Base-by-base conservation (phyloP, 2,888 invertebrate genomes). In the Toxonevra muliebris region DNA sequence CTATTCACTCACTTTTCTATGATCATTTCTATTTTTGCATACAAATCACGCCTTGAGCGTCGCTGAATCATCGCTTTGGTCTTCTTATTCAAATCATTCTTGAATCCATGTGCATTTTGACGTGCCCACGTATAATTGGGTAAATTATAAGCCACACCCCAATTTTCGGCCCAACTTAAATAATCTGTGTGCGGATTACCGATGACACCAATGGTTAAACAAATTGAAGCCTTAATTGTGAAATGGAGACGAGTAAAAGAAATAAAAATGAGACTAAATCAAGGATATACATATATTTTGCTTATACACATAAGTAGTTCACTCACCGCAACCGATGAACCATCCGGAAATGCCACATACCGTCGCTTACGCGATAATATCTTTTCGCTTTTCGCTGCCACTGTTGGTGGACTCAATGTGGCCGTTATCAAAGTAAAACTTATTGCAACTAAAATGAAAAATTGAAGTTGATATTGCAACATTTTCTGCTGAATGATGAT, bases 81-180 rank as follows among this genome's bases (percentile, higher is more conserved):
- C 7, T 66, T 57, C 3, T 73, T 70, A 53, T 77, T 74, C 19
- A 73, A 50, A 43, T 71, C 74, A 48, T 76, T 75, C 19, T 72
- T 69, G 58, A 82, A 80, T 17, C 84, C 85, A 43, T 82, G 74
- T 4, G 76, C 78, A 68, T 82, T 76, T 58, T 88, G 86, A 62
- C 84, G 84, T 0, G 87, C 87, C 80, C 88, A 87, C 0, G 88
- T 88, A 17, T 85, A 85, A 70, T 89, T 89, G 0, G 89, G 89
- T 59, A 89, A 79, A 69, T 89, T 86, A 69, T 91, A 92, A 0
- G 92, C 90, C 48, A 91, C 89, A 57, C 90, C 91, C 91, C 91
- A 91, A 81, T 91, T 91, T 15, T 91, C 80, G 0, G 90, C 90
- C 78, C 89, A 90, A 11, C 89, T 89, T 75, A 90, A 88, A 60